Conservation (phyloP, 2,888 invertebrate genomes). For the Aquatica leii region DNA sequence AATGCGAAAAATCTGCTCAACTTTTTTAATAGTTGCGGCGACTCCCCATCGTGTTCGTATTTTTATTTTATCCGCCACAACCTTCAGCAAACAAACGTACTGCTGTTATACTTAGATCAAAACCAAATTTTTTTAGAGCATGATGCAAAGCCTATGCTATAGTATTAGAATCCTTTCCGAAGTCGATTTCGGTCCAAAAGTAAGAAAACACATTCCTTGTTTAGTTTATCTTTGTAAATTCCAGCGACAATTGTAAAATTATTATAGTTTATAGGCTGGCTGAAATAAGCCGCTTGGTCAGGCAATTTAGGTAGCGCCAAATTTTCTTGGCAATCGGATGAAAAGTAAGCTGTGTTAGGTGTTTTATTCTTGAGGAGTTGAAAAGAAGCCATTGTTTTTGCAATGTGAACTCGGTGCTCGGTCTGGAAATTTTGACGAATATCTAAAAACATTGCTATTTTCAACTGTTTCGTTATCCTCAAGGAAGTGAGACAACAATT, state of each 20-base stretch:
- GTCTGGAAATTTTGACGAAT: background rate
- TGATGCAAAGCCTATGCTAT: slow-evolving; percentile 21
- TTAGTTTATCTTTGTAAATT: slow-evolving; percentile 13
- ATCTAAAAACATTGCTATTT: no score
- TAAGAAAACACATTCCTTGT: slow-evolving; percentile 19
- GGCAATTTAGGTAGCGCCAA: slow-evolving; percentile 23
- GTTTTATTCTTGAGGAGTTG: background rate
- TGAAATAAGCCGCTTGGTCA: slow-evolving; percentile 25
- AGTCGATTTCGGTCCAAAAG: background rate
- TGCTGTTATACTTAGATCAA: slow-evolving; percentile 1
- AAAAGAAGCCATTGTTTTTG: background rate
- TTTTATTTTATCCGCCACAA: slow-evolving; percentile 6
- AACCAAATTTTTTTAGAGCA: background rate
- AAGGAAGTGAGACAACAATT: background rate
- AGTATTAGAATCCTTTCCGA: slow-evolving; percentile 21
- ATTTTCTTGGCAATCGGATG: no score
- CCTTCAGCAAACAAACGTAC: slow-evolving; percentile 1
- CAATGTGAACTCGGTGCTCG: background rate
- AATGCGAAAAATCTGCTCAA: slow-evolving; percentile 1
- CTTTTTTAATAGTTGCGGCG: background rate
- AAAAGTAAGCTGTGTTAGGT: no score
- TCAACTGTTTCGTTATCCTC: background rate
- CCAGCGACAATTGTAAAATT: slow-evolving; percentile 20
- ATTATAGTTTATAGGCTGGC: slow-evolving; percentile 22
- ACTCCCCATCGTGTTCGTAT: slow-evolving; percentile 1